Base-by-base conservation (phyloP, 2,113 vertebrate genomes). In the Phaetusa simplex region DNA sequence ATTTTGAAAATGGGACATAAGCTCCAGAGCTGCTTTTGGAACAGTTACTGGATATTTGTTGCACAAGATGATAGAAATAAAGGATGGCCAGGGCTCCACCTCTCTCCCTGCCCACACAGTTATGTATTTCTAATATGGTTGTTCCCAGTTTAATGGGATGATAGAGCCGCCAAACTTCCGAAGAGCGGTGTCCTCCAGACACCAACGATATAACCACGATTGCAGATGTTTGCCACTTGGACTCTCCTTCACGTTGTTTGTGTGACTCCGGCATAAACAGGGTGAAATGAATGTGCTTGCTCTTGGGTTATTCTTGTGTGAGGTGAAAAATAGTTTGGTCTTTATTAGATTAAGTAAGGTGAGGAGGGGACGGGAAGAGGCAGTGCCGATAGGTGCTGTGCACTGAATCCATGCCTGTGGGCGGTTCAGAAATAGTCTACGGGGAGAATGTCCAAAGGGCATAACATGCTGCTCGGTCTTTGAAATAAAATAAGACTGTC, bases 161-260 rank as follows among this genome's bases (percentile, higher is more conserved):
- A 65, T 6, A 61, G 52, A 56, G 21, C 45, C 1, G 0, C 1
- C 2, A 40, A 12, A 14, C 34, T 58, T 88, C 76, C 18, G 22
- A 11, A 49, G 72, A 74, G 53, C 32, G 16, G 34, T 61, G 8
- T 59, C 64, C 53, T 93, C 66, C 76, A 55, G 64, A 78, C 55
- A 42, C 9, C 32, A 11, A 4, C 1, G 29, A 26, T 62, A 50
- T 11, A 53, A 69, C 40, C 67, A 6, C 12, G 10, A 56, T 23
- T 40, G 49, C 21, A 45, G 62, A 45, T 50, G 78, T 73, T 42
- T 70, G 80, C 72, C 55, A 9, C 32, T 91, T 5, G 4, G n/a
- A 3, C 17, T 77, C 21, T 47, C 55, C 58, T 82, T 53, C 24
- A 59, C 62, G 43, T 18, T 66, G 55, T 34, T 74, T 90, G 49